Conservation (phyloP, 2,113 vertebrate species). For the Serinus canaria region DNA sequence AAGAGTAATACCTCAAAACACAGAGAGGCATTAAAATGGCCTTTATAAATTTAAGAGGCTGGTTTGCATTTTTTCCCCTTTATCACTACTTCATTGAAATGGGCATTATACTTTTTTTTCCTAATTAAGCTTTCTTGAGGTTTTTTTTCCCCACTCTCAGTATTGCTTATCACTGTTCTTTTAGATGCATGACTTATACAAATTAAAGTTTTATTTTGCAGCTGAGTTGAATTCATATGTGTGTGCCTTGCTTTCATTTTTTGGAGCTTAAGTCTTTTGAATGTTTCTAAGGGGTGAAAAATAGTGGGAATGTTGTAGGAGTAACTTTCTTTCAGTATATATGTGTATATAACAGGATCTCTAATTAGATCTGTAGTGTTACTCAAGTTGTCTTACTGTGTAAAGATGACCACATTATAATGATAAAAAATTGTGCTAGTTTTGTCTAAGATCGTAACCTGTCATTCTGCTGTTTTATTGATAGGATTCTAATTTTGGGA, state of each 20-base stretch:
- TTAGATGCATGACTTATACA: background rate
- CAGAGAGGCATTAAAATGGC: background rate
- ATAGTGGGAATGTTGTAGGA: background rate
- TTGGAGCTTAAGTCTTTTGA: background rate
- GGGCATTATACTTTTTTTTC: too few relatives aligned
- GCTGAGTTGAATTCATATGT: background rate
- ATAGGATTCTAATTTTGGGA: constrained; percentile 88
- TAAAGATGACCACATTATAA: background rate
- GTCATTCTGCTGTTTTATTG: constrained; percentile 44
- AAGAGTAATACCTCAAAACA: background rate
- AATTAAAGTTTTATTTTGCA: background rate
- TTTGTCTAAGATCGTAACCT: background rate
- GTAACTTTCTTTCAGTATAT: background rate
- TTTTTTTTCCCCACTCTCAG: background rate
- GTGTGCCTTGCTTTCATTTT: background rate
- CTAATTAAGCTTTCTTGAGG: background rate
- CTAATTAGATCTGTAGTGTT: background rate
- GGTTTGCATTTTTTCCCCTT: background rate
- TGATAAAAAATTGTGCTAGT: background rate
- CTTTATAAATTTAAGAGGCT: background rate
- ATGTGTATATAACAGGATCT: background rate
- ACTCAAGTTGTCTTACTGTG: background rate
- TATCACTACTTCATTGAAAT: background rate
- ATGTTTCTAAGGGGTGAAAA: background rate
- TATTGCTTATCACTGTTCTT: background rate